A percentile compares a stretch with the other conserved stretches of the same genome.
phyloP scores from a whole-genome alignment of 2,888 invertebrate genomes.

The Macrophya annulata region DNA sequence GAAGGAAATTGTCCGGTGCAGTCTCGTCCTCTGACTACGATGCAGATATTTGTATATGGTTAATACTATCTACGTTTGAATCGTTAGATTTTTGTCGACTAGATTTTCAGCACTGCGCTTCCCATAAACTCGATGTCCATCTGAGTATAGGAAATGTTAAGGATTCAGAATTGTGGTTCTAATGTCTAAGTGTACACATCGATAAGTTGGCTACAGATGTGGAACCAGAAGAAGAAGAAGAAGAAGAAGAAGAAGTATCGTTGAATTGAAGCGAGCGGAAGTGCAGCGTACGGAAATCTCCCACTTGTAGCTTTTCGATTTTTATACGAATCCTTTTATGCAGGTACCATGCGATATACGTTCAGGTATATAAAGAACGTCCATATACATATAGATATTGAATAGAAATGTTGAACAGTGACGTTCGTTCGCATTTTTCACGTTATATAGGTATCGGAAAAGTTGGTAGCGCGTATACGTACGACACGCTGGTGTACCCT shows the following conservation, averaged over 20 bases:
- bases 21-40: conserved; percentile 24
- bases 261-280: conserved; percentile 65
- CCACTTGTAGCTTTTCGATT: conserved; percentile 77
- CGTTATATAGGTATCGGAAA: conserved; percentile 19
- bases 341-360: conserved; percentile 55
- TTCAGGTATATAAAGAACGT: conserved; percentile 51
- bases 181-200: not conserved
- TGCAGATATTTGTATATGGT: not conserved
- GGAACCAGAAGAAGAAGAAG: not conserved
- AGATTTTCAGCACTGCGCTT: not conserved
- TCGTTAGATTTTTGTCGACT: not conserved
- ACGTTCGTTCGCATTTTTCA: conserved; percentile 26
- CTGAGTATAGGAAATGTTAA: not conserved
- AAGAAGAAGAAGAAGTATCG: conserved; percentile 57
- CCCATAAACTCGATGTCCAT: not conserved
- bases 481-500: conserved; percentile 8
- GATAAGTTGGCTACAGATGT: conserved; percentile 19
- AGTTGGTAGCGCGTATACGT: conserved; percentile 43
- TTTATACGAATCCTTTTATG: conserved; percentile 70
- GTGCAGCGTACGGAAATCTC: conserved; percentile 68
- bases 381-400: conserved; percentile 49
- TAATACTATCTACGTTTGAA: not conserved
- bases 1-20: conserved; percentile 39
- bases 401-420: conserved; percentile 74
- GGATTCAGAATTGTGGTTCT: not conserved